Conservation (phyloP, 1,140 invertebrate species). For the Cherax destructor region DNA sequence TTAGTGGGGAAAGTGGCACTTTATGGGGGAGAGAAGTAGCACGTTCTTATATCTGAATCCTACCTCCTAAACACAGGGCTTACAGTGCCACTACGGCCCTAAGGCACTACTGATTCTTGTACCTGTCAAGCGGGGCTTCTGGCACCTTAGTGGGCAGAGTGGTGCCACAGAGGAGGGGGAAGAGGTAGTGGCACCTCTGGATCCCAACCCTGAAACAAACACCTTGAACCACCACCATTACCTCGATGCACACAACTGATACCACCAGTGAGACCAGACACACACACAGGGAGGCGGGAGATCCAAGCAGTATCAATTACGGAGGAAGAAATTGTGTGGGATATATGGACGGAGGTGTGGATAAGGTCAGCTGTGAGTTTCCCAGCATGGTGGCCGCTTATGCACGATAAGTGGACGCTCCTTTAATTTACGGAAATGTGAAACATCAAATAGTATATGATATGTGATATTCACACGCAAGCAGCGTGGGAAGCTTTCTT, state of each 20-base stretch:
- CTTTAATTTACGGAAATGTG: slow-evolving; percentile 67
- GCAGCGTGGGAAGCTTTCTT: background rate
- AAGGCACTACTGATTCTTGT: background rate
- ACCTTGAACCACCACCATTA: background rate
- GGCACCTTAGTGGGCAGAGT: too few relatives aligned
- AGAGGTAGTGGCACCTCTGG: background rate
- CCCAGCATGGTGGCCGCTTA: slow-evolving; percentile 42
- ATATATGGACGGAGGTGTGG: slow-evolving; percentile 18
- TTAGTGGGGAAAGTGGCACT: too few relatives aligned
- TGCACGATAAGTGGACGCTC: slow-evolving; percentile 50
- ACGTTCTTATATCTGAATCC: too few relatives aligned
- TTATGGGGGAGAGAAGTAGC: too few relatives aligned
- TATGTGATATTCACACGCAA: slow-evolving; percentile 64
- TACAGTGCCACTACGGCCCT: too few relatives aligned
- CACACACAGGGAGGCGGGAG: background rate
- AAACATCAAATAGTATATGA: slow-evolving; percentile 64
- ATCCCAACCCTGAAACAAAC: background rate
- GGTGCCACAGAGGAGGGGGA: too few relatives aligned
- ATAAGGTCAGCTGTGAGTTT: slow-evolving; percentile 44
- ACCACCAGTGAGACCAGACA: background rate
- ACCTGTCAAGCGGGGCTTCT: background rate
- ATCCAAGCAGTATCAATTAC: slow-evolving; percentile 34
- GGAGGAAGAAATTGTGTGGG: slow-evolving; percentile 43
- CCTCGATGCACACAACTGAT: slow-evolving; percentile 14
- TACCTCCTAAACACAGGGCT: too few relatives aligned